Evolutionary conservation across 1,140 invertebrate genomes (phyloP).

Genomic region (Agrypnia vestita): DNA sequence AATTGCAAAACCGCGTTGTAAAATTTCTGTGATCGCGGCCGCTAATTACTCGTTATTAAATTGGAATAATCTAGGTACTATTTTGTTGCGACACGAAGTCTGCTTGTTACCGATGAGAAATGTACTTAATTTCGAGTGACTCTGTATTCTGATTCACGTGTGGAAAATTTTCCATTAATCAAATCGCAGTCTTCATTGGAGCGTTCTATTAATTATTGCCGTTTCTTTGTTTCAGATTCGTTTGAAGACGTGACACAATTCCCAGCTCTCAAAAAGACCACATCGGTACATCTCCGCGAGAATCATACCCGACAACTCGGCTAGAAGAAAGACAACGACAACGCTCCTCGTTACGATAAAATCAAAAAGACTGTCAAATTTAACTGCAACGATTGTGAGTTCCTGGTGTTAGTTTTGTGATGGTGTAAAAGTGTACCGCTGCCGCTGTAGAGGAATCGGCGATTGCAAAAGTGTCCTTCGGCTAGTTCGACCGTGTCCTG

Average conservation of each 20-base stretch:
- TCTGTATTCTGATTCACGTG: too few relatives aligned
- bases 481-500: not conserved
- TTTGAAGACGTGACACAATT: constrained; percentile 18
- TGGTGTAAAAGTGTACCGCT: not conserved
- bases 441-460: not conserved
- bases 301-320: not conserved
- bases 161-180: too few relatives aligned
- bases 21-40: not conserved
- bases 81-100: not conserved
- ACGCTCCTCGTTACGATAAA: not conserved
- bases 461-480: not conserved
- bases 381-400: not conserved
- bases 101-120: not conserved
- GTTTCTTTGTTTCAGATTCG: constrained; percentile 38
- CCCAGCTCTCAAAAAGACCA: not conserved
- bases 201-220: not conserved
- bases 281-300: too few relatives aligned
- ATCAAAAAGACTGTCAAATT: not conserved
- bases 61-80: not conserved
- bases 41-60: constrained; percentile 14
- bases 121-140: too few relatives aligned
- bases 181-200: not conserved
- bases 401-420: constrained; percentile 26
- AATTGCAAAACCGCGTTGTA: not conserved
- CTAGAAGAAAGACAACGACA: constrained; percentile 31